Conservation (phyloP, 2,113 vertebrate genomes). For the rat (Rattus norvegicus) region GRCr8 NC_086030.1:50452001-50452500, state of each 20-base stretch:
- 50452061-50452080: no score
- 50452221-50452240: background rate
- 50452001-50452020: no score
- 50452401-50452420: background rate
- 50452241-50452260: background rate
- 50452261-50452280: no score
- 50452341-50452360: background rate
- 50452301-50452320: fast-evolving
- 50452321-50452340: no score
- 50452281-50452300: background rate
- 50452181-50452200: background rate
- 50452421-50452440: background rate
- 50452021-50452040: fast-evolving
- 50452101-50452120: fast-evolving
- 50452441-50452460: background rate
- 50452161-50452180: background rate
- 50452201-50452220: background rate
- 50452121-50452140: background rate
- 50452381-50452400: background rate
- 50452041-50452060: no score
- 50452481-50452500: background rate
- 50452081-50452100: background rate
- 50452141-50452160: background rate
- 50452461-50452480: background rate
- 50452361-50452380: fast-evolving